phyloP scores from a whole-genome alignment of 64 coral and sea anemone species.

The Dendrophyllia cribrosa region DNA sequence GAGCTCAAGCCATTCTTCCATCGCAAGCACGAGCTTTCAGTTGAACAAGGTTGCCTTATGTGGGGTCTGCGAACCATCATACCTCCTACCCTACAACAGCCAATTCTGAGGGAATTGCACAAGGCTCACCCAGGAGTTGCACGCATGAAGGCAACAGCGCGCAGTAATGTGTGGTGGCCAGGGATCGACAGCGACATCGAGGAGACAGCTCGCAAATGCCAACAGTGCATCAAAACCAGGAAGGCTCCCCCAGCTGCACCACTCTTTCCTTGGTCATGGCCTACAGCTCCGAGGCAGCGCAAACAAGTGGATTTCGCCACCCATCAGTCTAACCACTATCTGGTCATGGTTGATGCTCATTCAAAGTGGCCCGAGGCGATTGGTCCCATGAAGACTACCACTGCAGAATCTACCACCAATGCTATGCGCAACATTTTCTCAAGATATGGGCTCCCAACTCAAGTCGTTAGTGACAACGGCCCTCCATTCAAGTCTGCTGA shows the following conservation, averaged over 20 bases:
- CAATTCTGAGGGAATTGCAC: constrained; percentile 37
- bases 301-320: constrained; percentile 25
- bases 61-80: constrained; percentile 42
- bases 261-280: constrained; percentile 17
- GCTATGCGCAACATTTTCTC: constrained; percentile 4
- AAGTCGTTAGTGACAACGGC: constrained; percentile 51
- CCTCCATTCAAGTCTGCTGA: constrained; percentile 46
- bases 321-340: neutral
- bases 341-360: constrained; percentile 2
- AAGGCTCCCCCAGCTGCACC: too few relatives aligned
- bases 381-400: constrained; percentile 11
- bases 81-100: neutral
- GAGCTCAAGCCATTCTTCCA: constrained; percentile 31
- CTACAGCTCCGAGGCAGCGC: neutral
- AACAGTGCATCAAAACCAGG: neutral
- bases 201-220: neutral
- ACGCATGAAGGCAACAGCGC: constrained; percentile 42
- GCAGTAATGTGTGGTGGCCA: constrained; percentile 47
- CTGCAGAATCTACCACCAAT: neutral
- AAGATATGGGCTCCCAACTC: constrained; percentile 24
- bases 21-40: constrained; percentile 15
- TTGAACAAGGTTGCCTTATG: constrained; percentile 66
- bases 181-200: neutral
- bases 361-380: constrained; percentile 25
- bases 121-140: constrained; percentile 38